Evolutionary conservation across 2,797 vertebrate genomes (phyloP).

Genomic region (Rhabdophis nuchalis): DNA sequence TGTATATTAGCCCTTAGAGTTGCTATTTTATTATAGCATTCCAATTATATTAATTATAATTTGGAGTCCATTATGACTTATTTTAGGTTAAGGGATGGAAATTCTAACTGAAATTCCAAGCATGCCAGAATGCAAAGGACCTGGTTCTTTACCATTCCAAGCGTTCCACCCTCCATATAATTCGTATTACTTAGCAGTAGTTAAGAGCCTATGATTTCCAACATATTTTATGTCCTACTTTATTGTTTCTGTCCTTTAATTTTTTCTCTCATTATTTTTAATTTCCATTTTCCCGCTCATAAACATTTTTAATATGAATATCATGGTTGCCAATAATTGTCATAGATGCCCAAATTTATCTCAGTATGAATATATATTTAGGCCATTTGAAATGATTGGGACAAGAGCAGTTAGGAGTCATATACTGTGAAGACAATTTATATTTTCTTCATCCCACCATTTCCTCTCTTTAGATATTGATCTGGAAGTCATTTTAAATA

Average conservation of each 20-base stretch:
- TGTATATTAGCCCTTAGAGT: neutral
- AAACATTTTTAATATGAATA: conserved; percentile 57
- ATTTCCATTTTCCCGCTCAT: neutral
- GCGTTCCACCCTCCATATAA: no score
- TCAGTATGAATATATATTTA: conserved; percentile 62
- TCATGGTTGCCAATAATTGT: conserved; percentile 67
- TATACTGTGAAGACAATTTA: conserved; percentile 50
- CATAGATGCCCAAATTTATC: conserved; percentile 72
- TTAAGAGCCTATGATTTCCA: conserved; percentile 19
- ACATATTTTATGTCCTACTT: conserved; percentile 39
- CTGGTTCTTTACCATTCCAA: neutral
- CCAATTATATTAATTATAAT: neutral
- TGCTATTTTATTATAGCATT: neutral
- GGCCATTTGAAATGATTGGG: conserved; percentile 31
- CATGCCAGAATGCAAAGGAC: neutral
- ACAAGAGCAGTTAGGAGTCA: conserved; percentile 60
- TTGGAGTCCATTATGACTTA: neutral
- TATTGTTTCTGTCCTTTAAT: conserved; percentile 61
- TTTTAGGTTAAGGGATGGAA: neutral
- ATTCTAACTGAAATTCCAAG: neutral
- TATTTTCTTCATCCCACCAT: conserved; percentile 38
- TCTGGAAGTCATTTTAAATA: conserved; percentile 57
- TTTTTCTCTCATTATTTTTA: conserved; percentile 57
- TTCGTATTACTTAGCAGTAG: neutral
- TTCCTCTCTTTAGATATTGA: conserved; percentile 26